Conservation (phyloP, 2,797 vertebrate species). For the Spatula clypeata region DNA sequence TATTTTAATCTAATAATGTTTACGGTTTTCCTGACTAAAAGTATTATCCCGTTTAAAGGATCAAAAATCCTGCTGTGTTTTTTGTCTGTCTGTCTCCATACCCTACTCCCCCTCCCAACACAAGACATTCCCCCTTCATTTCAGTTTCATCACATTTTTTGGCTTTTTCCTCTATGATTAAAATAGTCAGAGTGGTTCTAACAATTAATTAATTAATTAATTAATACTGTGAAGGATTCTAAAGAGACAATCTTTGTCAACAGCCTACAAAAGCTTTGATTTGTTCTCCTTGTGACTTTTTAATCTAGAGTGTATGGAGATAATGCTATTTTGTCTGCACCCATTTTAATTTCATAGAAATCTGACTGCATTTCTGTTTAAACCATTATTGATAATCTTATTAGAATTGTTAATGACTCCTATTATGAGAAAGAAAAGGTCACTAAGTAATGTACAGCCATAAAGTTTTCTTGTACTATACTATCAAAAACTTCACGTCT, state of each 20-base stretch:
- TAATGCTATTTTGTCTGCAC: slow-evolving; percentile 19
- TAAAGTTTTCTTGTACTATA: slow-evolving; percentile 64
- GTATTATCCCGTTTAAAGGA: neutral
- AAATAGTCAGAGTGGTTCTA: neutral
- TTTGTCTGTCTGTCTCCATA: neutral
- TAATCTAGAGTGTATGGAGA: slow-evolving; percentile 28
- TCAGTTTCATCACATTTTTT: slow-evolving; percentile 24
- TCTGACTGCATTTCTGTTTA: slow-evolving; percentile 32
- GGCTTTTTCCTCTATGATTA: neutral
- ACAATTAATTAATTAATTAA: neutral
- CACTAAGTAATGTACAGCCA: slow-evolving; percentile 32
- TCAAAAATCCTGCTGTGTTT: slow-evolving; percentile 21
- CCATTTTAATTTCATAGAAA: slow-evolving; percentile 13
- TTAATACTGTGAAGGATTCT: slow-evolving; percentile 22
- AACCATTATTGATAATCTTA: neutral
- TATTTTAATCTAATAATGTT: slow-evolving; percentile 28
- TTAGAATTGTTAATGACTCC: slow-evolving; percentile 9
- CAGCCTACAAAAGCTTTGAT: slow-evolving; percentile 14
- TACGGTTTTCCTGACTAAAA: neutral
- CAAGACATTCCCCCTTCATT: neutral
- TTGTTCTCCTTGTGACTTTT: slow-evolving; percentile 21
- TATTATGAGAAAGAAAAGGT: slow-evolving; percentile 13
- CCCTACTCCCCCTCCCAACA: neutral
- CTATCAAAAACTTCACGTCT: slow-evolving; percentile 8
- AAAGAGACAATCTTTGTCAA: slow-evolving; percentile 10